Percentiles rank a stretch among this genome's conserved stretches.
These are phyloP conservation scores for Pogoniulus pusillus DNA, from an alignment of 2,797 vertebrate genomes.

Conservation along the genomic window DNA sequence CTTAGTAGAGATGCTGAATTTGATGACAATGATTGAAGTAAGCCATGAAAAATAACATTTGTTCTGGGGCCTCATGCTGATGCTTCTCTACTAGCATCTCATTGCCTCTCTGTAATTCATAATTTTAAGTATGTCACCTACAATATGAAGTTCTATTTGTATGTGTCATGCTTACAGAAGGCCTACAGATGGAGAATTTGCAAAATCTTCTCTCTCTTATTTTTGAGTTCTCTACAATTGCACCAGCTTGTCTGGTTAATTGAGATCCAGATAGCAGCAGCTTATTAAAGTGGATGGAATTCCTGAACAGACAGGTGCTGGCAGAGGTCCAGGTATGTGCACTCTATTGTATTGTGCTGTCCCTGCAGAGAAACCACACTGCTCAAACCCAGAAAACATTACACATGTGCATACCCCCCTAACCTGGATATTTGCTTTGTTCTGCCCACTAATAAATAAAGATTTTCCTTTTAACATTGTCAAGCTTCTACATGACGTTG, in stretches of 20 bases:
- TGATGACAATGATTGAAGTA: conserved; percentile 60
- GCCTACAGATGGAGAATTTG: conserved; percentile 46
- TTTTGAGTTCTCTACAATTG: conserved; percentile 38
- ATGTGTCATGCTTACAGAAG: conserved; percentile 57
- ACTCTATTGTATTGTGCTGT: conserved; percentile 53
- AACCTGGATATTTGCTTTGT: background rate
- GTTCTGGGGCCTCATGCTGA: conserved; percentile 31
- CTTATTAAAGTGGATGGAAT: conserved; percentile 65
- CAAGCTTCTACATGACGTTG: background rate
- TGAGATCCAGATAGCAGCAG: conserved; percentile 45
- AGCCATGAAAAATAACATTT: conserved; percentile 53
- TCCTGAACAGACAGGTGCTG: conserved; percentile 58
- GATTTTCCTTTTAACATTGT: background rate
- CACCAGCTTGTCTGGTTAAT: conserved; percentile 54
- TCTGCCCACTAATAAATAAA: background rate
- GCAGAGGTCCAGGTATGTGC: conserved; percentile 26
- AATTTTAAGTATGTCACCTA: conserved; percentile 51
- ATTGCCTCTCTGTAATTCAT: conserved; percentile 36
- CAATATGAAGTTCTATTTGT: conserved; percentile 47
- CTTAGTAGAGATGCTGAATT: background rate
- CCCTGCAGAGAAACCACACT: conserved; percentile 23
- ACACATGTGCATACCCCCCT: background rate
- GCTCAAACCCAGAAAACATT: background rate
- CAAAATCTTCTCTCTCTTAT: conserved; percentile 23
- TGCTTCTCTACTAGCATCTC: conserved; percentile 28